Percentiles rank a stretch among this genome's conserved stretches.
Evolutionary conservation across 2,797 vertebrate genomes (phyloP).

Genomic region (Chromis chromis): DNA sequence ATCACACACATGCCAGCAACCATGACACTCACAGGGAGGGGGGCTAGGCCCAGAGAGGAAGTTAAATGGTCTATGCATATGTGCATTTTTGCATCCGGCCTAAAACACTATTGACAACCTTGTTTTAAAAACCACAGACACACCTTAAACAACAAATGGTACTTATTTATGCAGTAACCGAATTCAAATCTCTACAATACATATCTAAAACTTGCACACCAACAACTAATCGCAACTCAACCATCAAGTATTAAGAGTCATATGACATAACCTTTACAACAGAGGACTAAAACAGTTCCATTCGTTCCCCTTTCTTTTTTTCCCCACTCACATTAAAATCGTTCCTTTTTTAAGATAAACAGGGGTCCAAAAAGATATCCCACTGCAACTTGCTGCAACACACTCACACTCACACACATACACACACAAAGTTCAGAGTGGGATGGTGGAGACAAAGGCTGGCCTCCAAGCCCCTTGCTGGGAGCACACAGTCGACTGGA

Average conservation of each 20-base stretch:
- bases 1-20: conserved; percentile 78
- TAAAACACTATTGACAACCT: not conserved
- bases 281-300: not conserved
- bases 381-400: conserved; percentile 42
- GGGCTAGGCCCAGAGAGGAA: conserved; percentile 59
- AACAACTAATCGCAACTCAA: not conserved
- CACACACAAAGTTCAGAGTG: conserved; percentile 59
- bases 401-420: conserved; percentile 35
- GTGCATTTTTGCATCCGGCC: conserved; percentile 6
- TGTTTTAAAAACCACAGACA: no score
- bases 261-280: conserved; percentile 20
- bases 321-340: conserved; percentile 8
- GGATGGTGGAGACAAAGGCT: conserved; percentile 78
- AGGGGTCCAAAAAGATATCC: conserved; percentile 44
- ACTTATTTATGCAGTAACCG: no score
- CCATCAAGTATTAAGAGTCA: not conserved
- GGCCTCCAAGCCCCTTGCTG: conserved; percentile 75
- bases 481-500: conserved; percentile 84
- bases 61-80: conserved; percentile 46
- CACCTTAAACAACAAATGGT: no score
- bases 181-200: not conserved
- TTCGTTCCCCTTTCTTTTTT: conserved; percentile 1
- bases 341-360: conserved; percentile 25
- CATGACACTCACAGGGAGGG: conserved; percentile 68
- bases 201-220: conserved; percentile 1